Conservation (phyloP, 2,888 invertebrate genomes). For the Rotaria macrura region DNA sequence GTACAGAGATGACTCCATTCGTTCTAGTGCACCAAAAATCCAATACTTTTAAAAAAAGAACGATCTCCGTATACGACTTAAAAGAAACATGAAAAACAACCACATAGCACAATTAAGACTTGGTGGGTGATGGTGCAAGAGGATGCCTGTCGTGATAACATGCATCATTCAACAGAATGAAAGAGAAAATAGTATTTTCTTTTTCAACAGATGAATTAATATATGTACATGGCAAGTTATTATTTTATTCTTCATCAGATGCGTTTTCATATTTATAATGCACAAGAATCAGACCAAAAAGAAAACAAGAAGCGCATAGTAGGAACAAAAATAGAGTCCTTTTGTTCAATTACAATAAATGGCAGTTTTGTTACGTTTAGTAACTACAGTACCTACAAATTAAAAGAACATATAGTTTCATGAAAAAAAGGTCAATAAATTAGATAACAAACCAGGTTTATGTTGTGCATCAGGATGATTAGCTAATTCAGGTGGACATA, state of each 20-base stretch:
- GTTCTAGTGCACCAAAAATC: neutral
- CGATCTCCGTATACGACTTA: no score
- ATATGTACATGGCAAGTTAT: neutral
- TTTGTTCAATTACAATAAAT: neutral
- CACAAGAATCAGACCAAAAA: neutral
- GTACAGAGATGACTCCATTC: neutral
- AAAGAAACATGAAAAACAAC: no score
- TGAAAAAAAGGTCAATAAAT: neutral
- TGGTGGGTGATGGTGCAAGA: neutral
- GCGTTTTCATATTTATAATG: neutral
- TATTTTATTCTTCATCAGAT: neutral
- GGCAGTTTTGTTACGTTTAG: neutral
- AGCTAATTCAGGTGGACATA: slow-evolving; percentile 85
- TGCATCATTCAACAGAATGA: neutral
- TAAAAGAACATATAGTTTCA: neutral
- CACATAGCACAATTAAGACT: neutral
- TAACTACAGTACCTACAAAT: slow-evolving; percentile 55
- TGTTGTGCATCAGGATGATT: slow-evolving; percentile 97
- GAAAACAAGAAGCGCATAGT: neutral
- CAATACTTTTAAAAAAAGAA: neutral
- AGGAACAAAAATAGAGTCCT: neutral
- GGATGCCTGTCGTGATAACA: neutral
- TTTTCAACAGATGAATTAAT: neutral
- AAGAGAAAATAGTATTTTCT: neutral
- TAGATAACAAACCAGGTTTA: slow-evolving; percentile 63